Evolutionary conservation across 2,888 invertebrate species (phyloP).

Genomic region (Baronia brevicornis): DNA sequence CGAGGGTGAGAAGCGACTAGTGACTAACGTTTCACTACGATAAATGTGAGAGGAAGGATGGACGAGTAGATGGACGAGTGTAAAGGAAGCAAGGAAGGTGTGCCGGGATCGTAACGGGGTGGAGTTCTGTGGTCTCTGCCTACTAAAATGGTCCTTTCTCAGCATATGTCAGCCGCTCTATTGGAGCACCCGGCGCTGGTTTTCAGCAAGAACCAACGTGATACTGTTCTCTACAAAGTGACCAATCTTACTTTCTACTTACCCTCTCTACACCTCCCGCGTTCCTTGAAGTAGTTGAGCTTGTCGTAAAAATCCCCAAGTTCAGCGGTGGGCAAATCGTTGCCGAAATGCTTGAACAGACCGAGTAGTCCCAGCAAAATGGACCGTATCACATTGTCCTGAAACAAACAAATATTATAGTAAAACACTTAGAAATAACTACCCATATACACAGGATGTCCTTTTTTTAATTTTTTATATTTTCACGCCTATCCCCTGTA

Average conservation of each 20-base stretch:
- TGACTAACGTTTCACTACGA: too few species aligned
- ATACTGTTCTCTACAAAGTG: not conserved
- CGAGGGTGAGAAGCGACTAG: too few species aligned
- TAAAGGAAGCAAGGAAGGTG: too few species aligned
- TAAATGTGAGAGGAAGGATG: too few species aligned
- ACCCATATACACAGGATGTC: not conserved
- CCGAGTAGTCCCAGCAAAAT: slow-evolving; percentile 34
- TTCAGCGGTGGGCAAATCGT: slow-evolving; percentile 27
- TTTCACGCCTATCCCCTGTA: too few species aligned
- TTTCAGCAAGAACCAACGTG: not conserved
- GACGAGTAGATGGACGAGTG: too few species aligned
- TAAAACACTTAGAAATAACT: not conserved
- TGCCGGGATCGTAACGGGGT: too few species aligned
- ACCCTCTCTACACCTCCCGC: slow-evolving; percentile 24
- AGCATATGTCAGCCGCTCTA: too few species aligned
- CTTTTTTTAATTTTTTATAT: too few species aligned
- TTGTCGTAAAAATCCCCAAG: slow-evolving; percentile 27
- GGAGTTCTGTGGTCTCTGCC: too few species aligned
- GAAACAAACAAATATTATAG: slow-evolving; percentile 7
- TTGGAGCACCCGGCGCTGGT: not conserved
- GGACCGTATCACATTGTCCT: slow-evolving; percentile 29
- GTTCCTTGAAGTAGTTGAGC: slow-evolving; percentile 18
- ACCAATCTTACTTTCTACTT: not conserved
- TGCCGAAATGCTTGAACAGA: slow-evolving; percentile 31
- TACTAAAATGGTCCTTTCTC: too few species aligned